phyloP scores from a whole-genome alignment of 2,113 vertebrate genomes.

The Gavia stellata region DNA sequence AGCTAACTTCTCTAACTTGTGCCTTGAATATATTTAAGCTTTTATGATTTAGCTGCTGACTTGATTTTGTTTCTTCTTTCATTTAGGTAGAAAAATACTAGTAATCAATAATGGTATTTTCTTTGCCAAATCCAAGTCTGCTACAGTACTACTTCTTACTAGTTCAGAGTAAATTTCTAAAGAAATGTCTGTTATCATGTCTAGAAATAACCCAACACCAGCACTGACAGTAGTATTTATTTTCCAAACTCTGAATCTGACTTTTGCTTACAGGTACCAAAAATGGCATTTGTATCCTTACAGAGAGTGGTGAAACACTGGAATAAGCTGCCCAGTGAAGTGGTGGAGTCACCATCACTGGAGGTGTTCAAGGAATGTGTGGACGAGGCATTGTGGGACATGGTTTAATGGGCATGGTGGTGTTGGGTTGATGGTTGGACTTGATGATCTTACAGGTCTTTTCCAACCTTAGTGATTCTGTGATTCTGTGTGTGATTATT shows the following conservation, averaged over 20 bases:
- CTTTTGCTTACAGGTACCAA: not conserved
- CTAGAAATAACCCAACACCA: not conserved
- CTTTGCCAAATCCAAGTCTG: not conserved
- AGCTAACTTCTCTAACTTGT: not conserved
- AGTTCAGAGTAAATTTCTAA: not conserved
- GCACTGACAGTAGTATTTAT: not conserved
- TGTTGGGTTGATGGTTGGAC: too few relatives aligned
- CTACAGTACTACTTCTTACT: not conserved
- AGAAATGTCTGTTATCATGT: not conserved
- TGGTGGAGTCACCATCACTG: too few relatives aligned
- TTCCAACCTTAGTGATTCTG: too few relatives aligned
- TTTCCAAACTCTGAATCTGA: not conserved
- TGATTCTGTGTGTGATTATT: too few relatives aligned
- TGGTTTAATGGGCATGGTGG: too few relatives aligned
- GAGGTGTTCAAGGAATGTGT: too few relatives aligned
- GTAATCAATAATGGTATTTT: not conserved
- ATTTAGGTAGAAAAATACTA: not conserved
- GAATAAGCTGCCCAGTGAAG: too few relatives aligned
- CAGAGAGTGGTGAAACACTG: too few relatives aligned
- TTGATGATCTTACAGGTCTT: too few relatives aligned
- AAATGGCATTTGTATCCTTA: not conserved
- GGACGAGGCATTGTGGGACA: too few relatives aligned
- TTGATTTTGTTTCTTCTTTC: not conserved
- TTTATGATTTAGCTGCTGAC: not conserved
- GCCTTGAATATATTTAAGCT: not conserved